Conservation (phyloP, 2,888 invertebrate species). For the Ctena decussata region DNA sequence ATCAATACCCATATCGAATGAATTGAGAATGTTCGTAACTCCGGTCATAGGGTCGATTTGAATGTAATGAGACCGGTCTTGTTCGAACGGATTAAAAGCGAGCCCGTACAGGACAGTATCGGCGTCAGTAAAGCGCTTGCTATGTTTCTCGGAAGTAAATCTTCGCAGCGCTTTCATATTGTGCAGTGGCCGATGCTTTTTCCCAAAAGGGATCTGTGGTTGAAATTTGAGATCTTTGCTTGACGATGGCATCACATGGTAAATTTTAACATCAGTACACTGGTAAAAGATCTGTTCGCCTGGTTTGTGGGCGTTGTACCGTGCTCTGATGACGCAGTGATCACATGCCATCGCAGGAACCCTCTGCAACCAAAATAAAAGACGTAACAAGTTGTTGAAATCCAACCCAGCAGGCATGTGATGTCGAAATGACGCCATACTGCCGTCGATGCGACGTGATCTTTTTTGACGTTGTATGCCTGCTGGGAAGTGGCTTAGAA, state of each 20-base stretch:
- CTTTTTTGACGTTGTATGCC: too few species aligned
- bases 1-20: conserved; percentile 66
- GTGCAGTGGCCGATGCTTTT: conserved; percentile 28
- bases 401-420: too few species aligned
- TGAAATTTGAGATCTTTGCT: conserved; percentile 20
- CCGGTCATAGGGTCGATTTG: conserved; percentile 59
- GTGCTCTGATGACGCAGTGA: conserved; percentile 71
- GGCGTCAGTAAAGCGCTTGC: neutral
- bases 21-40: conserved; percentile 33
- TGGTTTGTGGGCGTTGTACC: conserved; percentile 75
- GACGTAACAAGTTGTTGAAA: too few species aligned
- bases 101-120: conserved; percentile 57
- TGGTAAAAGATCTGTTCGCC: conserved; percentile 75
- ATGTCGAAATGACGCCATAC: too few species aligned
- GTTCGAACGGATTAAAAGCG: conserved; percentile 65
- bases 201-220: conserved; percentile 11
- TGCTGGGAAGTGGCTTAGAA: too few species aligned
- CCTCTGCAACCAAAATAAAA: conserved; percentile 54
- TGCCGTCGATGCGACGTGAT: too few species aligned
- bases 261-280: conserved; percentile 70
- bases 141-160: neutral
- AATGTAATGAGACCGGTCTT: conserved; percentile 53
- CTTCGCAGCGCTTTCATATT: conserved; percentile 39
- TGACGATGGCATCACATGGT: neutral
- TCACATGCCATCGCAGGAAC: conserved; percentile 69